Evolutionary conservation across 2,888 invertebrate species (phyloP), one percentile per base, ranked within the genome.

Genomic region (Papilio gigon): DNA sequence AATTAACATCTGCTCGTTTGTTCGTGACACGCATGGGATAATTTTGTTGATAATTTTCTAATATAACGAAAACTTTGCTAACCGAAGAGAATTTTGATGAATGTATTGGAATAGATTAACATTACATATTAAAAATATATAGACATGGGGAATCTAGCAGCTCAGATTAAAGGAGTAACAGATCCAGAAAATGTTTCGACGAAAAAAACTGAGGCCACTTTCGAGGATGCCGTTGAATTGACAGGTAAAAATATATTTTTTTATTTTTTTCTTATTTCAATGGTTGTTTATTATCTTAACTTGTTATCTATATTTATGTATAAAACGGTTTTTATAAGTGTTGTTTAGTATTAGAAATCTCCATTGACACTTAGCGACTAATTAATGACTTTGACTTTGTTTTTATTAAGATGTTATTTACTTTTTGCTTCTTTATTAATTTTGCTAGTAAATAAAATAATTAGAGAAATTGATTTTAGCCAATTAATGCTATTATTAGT

Each of bases 181-280:
- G 84, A 86, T 47, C 73, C 77, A 0, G 84, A 86, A 37, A 80
- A 75, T 63, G 81, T 77, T 67, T 68, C 77, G 4, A 82, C 79
- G 44, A 80, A 76, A 67, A 62, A 68, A 30, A 78, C 76, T 12
- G 90, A 88, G 72, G 73, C 85, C 0, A 82, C 76, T 25, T 92
- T 92, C 70, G 91, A 92, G 78, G 90, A 90, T 70, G 91, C 91
- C 0, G 89, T 92, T 70, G 90, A 90, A 72, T 71, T 87, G 50
- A 90, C 90, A 70, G 91, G 91, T 91, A 77, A 77, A n/a, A n/a
- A n/a, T n/a, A n/a, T n/a, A 74, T 67, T 12, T 35, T 63, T 62
- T 63, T 56, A 1, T 30, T 40, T 3, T 67, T 22, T 27, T 4
- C 27, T 25, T 37, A 20, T 40, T 40, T 14, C n/a, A n/a, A 14